A percentile compares a stretch with the other conserved stretches of the same genome.
These are phyloP conservation scores for Ormyrus rosae DNA, from an alignment of 2,888 invertebrate genomes.

Conservation along the genomic window DNA sequence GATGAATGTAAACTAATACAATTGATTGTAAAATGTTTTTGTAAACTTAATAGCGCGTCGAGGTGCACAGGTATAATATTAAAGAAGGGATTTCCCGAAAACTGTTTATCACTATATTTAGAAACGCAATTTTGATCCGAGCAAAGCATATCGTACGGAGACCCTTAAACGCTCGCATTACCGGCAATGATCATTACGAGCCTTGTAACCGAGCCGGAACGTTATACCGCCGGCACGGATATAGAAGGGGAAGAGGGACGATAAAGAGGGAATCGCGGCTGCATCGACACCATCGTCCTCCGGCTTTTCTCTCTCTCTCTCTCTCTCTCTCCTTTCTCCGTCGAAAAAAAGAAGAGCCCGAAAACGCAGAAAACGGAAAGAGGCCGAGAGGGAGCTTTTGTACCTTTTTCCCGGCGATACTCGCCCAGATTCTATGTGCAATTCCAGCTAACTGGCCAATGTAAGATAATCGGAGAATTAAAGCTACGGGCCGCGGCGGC, in stretches of 20 bases:
- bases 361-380: neutral
- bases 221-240: neutral
- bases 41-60: too few relatives aligned
- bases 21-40: too few relatives aligned
- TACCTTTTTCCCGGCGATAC: neutral
- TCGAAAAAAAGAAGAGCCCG: neutral
- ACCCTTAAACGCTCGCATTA: too few relatives aligned
- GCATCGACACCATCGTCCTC: constrained; percentile 14
- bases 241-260: neutral
- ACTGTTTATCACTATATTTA: too few relatives aligned
- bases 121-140: too few relatives aligned
- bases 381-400: neutral
- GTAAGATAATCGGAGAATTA: constrained; percentile 73
- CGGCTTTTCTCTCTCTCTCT: constrained; percentile 1
- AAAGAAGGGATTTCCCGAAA: neutral
- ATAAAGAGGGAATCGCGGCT: neutral
- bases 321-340: neutral
- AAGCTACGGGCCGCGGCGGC: constrained; percentile 68
- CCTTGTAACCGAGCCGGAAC: neutral
- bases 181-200: too few relatives aligned
- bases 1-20: too few relatives aligned
- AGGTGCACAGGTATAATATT: neutral
- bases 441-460: constrained; percentile 71
- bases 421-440: constrained; percentile 58
- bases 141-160: too few relatives aligned